Percentiles rank a stretch among this genome's conserved stretches.
Evolutionary conservation across 2,113 vertebrate species (phyloP).

Genomic region (Brachirus orientalis): DNA sequence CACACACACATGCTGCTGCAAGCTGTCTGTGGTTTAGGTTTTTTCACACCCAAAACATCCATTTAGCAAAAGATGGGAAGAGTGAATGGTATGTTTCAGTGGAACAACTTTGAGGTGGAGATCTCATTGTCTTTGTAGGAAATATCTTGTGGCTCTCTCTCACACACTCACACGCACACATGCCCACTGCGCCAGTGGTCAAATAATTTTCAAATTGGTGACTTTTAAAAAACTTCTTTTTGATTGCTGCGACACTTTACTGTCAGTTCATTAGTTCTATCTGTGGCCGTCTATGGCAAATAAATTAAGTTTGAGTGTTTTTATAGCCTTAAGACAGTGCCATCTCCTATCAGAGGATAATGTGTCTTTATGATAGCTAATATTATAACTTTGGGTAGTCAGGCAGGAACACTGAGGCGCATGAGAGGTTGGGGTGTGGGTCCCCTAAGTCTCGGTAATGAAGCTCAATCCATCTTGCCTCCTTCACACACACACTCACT

Average conservation of each 20-base stretch:
- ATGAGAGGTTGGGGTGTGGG: constrained; percentile 37
- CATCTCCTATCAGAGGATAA: constrained; percentile 68
- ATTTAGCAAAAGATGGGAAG: constrained; percentile 14
- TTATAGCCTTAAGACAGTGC: constrained; percentile 70
- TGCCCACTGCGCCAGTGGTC: constrained; percentile 18
- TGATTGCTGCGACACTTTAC: constrained; percentile 67
- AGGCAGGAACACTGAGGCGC: constrained; percentile 54
- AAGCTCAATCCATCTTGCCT: constrained; percentile 66
- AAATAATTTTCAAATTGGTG: constrained; percentile 54
- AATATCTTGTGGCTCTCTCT: no score
- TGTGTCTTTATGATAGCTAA: constrained; percentile 74
- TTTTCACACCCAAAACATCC: constrained; percentile 34
- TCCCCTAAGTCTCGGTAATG: constrained; percentile 77
- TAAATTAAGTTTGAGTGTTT: constrained; percentile 71
- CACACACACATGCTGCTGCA: constrained; percentile 14
- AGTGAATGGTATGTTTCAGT: constrained; percentile 2
- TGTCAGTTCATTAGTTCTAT: constrained; percentile 69
- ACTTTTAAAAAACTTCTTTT: constrained; percentile 50
- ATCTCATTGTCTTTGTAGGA: constrained; percentile 13
- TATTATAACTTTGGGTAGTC: constrained; percentile 72
- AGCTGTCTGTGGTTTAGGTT: constrained; percentile 7
- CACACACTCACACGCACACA: no score
- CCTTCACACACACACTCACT: constrained; percentile 31
- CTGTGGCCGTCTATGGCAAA: constrained; percentile 66
- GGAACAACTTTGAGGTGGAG: background rate